A percentile compares a stretch with the other conserved stretches of the same genome.
These are phyloP conservation scores for Apus apus DNA, from an alignment of 2,113 vertebrate species.

Conservation along the genomic window DNA sequence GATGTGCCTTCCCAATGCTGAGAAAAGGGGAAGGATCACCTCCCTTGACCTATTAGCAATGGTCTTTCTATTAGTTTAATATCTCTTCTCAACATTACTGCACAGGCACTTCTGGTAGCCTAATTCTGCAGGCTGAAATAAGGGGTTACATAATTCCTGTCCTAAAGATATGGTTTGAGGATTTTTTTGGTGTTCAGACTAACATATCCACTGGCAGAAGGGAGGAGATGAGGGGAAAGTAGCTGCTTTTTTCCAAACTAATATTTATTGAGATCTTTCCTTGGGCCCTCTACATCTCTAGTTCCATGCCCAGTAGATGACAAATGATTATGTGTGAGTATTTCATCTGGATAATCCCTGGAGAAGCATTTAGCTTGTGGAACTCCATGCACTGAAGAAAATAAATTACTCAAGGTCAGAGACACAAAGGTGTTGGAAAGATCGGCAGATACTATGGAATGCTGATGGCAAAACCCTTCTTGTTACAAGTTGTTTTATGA, in stretches of 20 bases:
- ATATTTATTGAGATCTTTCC: not conserved
- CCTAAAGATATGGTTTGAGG: not conserved
- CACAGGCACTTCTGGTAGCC: not conserved
- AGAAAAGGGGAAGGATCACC: not conserved
- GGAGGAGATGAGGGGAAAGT: not conserved
- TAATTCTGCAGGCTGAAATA: not conserved
- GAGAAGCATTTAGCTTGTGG: not conserved
- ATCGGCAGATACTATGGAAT: not conserved
- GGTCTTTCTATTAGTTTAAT: not conserved
- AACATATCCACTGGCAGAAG: not conserved
- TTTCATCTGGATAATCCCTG: not conserved
- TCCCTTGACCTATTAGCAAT: not conserved
- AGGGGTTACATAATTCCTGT: not conserved
- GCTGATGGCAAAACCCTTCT: not conserved
- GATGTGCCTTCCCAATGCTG: not conserved
- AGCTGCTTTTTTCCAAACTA: not conserved
- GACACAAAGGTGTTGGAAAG: not conserved
- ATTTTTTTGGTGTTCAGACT: not conserved
- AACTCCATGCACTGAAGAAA: not conserved
- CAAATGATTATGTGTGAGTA: not conserved
- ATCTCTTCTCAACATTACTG: not conserved
- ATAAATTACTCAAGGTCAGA: not conserved
- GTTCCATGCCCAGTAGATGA: not conserved
- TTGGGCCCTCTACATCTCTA: not conserved
- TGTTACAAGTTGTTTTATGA: not conserved